A percentile compares a stretch with the other conserved stretches of the same genome.
Evolutionary conservation across 2,113 vertebrate genomes (phyloP).

Genomic region (Turdus rufiventris): DNA sequence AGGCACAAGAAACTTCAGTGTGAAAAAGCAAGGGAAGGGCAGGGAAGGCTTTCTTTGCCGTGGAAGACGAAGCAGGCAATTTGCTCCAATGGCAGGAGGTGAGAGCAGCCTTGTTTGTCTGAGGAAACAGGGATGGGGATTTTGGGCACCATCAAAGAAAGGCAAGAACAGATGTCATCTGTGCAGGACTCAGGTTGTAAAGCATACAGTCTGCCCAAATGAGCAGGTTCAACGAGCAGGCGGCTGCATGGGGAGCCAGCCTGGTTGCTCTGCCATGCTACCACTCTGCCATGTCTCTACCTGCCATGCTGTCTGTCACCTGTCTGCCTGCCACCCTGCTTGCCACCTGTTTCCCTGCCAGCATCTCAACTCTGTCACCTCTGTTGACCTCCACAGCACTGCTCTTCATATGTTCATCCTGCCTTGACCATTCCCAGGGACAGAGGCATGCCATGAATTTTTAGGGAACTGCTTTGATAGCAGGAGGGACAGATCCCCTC

Average conservation of each 20-base stretch:
- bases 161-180: background rate
- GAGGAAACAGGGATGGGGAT: background rate
- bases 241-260: background rate
- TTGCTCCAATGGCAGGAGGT: background rate
- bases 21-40: background rate
- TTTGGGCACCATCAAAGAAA: background rate
- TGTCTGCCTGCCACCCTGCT: background rate
- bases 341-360: background rate
- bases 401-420: background rate
- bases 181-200: background rate
- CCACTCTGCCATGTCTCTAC: background rate
- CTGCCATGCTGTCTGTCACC: background rate
- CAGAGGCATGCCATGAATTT: rapidly evolving
- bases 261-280: background rate
- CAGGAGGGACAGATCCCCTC: background rate
- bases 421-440: background rate
- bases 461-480: background rate
- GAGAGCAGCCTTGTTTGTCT: background rate
- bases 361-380: background rate
- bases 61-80: background rate
- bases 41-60: background rate
- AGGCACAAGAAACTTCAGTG: background rate
- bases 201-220: background rate
- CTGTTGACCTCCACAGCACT: background rate
- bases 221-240: background rate